Evolutionary conservation across 2,888 invertebrate genomes (phyloP).

Genomic region (Folsomia manolachei): DNA sequence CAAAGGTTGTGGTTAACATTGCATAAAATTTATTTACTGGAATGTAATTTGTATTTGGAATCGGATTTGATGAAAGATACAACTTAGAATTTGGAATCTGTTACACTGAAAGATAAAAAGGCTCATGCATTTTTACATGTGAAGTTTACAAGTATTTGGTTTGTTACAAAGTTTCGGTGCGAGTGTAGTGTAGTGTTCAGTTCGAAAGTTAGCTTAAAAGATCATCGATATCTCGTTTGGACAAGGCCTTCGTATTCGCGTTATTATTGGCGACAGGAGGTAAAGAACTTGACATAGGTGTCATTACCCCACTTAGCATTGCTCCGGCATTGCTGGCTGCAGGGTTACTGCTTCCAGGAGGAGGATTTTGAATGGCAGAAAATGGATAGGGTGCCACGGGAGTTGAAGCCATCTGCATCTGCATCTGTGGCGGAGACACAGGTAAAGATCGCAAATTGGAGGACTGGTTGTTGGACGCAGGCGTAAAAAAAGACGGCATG

Average conservation of each 20-base stretch:
- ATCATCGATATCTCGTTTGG: conserved; percentile 46
- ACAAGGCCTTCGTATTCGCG: conserved; percentile 31
- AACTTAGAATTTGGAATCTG: not conserved
- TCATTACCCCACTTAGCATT: conserved; percentile 3
- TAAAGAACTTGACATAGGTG: not conserved
- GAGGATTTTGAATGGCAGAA: too few relatives aligned
- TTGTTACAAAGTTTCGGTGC: not conserved
- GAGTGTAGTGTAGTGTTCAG: not conserved
- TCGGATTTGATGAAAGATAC: too few relatives aligned
- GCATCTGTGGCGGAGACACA: too few relatives aligned
- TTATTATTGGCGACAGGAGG: not conserved
- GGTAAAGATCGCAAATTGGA: not conserved
- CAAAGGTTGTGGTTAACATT: too few relatives aligned
- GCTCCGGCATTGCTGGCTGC: too few relatives aligned
- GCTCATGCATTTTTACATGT: too few relatives aligned
- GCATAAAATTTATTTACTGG: too few relatives aligned
- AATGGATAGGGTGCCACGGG: too few relatives aligned
- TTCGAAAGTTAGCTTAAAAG: conserved; percentile 26
- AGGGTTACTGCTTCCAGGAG: too few relatives aligned
- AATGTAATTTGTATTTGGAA: too few relatives aligned
- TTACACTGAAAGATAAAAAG: not conserved
- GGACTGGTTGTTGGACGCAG: not conserved
- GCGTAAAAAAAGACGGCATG: too few relatives aligned
- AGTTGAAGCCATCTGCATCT: too few relatives aligned
- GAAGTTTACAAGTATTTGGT: not conserved